phyloP scores from a whole-genome alignment of 2,797 vertebrate species.

The Setipinna tenuifilis region DNA sequence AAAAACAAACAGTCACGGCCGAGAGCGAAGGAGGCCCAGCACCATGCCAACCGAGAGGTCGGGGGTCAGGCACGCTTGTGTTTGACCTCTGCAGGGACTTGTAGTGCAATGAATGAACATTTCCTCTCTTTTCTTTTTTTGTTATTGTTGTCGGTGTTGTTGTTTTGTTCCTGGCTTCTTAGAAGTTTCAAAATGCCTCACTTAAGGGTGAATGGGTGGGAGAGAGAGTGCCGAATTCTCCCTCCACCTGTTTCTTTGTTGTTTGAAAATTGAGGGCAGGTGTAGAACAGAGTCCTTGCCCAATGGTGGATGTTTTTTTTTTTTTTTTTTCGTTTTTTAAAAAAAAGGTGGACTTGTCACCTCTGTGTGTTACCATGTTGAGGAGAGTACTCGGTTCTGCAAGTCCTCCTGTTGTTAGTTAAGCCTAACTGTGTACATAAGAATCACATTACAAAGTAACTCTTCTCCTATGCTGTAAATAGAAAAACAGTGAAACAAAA shows the following conservation, averaged over 20 bases:
- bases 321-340: slow-evolving; percentile 56
- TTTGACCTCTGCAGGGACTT: neutral
- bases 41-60: neutral
- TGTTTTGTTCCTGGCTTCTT: slow-evolving; percentile 34
- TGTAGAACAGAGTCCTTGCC: neutral
- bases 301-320: slow-evolving; percentile 18
- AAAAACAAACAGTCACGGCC: neutral
- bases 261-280: slow-evolving; percentile 16
- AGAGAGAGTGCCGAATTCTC: neutral
- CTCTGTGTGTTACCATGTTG: slow-evolving; percentile 50
- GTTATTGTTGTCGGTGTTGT: slow-evolving; percentile 58
- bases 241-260: neutral
- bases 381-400: slow-evolving; percentile 50
- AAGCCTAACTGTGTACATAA: slow-evolving; percentile 78
- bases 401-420: slow-evolving; percentile 54
- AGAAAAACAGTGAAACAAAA: slow-evolving; percentile 78
- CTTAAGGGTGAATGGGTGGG: slow-evolving; percentile 67
- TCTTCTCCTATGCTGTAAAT: slow-evolving; percentile 82
- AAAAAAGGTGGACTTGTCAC: slow-evolving; percentile 67
- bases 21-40: slow-evolving; percentile 8
- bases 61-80: slow-evolving; percentile 42
- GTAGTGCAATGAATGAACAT: slow-evolving; percentile 20
- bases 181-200: slow-evolving; percentile 70
- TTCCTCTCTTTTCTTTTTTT: slow-evolving; percentile 55
- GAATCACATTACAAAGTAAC: slow-evolving; percentile 67